These are phyloP conservation scores for Zeus faber DNA, from an alignment of 2,113 vertebrate species.

Conservation along the genomic window DNA sequence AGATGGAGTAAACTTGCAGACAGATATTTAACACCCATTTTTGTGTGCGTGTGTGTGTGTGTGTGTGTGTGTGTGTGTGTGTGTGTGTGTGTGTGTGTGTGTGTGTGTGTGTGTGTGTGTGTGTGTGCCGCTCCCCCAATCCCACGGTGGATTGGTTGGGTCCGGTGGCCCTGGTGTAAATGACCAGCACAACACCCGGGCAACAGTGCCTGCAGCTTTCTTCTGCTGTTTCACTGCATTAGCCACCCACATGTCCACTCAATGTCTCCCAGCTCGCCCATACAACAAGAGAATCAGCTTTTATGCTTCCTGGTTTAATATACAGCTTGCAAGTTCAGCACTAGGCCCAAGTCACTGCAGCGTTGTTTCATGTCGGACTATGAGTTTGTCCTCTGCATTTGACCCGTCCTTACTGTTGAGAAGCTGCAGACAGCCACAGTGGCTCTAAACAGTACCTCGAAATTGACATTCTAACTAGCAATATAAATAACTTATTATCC, in stretches of 20 bases:
- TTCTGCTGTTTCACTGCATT: slow-evolving; percentile 13
- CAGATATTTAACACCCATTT: slow-evolving; percentile 31
- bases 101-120: no score
- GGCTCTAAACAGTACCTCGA: no score
- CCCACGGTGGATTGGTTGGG: slow-evolving; percentile 25
- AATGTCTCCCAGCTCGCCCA: slow-evolving; percentile 23
- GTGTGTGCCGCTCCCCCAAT: slow-evolving; percentile 28
- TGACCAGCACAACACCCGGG: slow-evolving; percentile 20
- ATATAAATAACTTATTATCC: no score
- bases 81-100: no score
- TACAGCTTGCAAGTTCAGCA: not conserved
- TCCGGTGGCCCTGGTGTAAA: slow-evolving; percentile 24
- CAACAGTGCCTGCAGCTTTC: slow-evolving; percentile 4
- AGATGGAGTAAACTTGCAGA: slow-evolving; percentile 17
- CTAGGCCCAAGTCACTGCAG: no score
- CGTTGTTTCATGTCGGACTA: no score
- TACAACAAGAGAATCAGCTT: not conserved
- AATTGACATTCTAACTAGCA: no score
- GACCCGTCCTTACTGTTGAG: no score
- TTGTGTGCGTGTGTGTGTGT: no score
- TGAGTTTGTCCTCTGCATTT: no score
- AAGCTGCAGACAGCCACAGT: no score
- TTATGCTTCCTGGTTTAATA: not conserved
- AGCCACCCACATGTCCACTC: slow-evolving; percentile 17
- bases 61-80: no score